Evolutionary conservation across 2,113 vertebrate species (phyloP).

Genomic region (Benthochromis sp.): DNA sequence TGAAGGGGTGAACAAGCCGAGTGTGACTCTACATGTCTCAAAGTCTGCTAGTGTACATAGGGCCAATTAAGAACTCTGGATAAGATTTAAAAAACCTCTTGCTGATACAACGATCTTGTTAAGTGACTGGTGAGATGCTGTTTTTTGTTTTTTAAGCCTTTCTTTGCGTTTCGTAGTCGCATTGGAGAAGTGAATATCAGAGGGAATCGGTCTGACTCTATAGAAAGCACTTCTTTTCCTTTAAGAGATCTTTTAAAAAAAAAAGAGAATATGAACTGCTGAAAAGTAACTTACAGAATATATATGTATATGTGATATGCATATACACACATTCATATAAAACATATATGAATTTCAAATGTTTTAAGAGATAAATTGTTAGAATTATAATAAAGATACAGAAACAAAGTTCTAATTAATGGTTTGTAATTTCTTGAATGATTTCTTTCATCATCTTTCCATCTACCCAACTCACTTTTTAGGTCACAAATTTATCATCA

Average conservation of each 20-base stretch:
- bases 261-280: conserved; percentile 61
- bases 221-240: conserved; percentile 67
- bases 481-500: background rate
- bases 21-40: background rate
- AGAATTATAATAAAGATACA: conserved; percentile 78
- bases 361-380: conserved; percentile 80
- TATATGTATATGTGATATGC: conserved; percentile 71
- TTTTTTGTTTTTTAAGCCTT: background rate
- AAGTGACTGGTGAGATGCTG: background rate
- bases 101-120: background rate
- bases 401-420: conserved; percentile 56
- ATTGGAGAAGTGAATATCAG: background rate
- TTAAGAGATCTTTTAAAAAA: conserved; percentile 63
- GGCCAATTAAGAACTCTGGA: background rate
- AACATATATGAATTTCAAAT: conserved; percentile 73
- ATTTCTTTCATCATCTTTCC: background rate
- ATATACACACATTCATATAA: conserved; percentile 71
- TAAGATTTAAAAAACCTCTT: background rate
- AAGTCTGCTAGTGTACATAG: background rate
- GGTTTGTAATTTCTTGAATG: background rate
- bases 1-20: background rate
- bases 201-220: conserved; percentile 52
- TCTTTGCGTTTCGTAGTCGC: background rate
- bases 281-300: conserved; percentile 72
- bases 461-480: background rate